Evolutionary conservation across 2,888 invertebrate genomes (phyloP).

Genomic region (Sclerodermus sp.): DNA sequence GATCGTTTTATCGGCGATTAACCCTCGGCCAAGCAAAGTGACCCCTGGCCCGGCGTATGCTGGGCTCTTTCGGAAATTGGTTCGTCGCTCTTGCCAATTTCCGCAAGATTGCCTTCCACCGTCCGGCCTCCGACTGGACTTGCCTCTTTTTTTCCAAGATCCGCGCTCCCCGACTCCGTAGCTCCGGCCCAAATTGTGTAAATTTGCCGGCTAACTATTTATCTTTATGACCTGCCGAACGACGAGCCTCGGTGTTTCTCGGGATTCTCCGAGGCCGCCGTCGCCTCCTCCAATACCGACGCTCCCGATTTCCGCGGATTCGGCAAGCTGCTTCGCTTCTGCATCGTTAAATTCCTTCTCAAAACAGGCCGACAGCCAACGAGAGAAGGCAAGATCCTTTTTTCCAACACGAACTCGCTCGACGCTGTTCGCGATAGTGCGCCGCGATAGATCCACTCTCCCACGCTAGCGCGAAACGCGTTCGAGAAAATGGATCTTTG

Average conservation of each 20-base stretch:
- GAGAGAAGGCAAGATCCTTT: too few relatives aligned
- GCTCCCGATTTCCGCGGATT: constrained; percentile 38
- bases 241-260: constrained; percentile 23
- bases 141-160: constrained; percentile 14
- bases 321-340: background rate
- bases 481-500: too few relatives aligned
- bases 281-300: constrained; percentile 9
- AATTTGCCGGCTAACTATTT: constrained; percentile 56
- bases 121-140: constrained; percentile 6
- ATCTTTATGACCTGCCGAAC: constrained; percentile 51
- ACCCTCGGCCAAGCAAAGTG: constrained; percentile 42
- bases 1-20: constrained; percentile 56
- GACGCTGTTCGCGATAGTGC: too few relatives aligned
- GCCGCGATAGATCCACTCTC: too few relatives aligned
- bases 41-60: constrained; percentile 50
- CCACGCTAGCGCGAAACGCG: too few relatives aligned
- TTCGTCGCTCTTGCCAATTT: constrained; percentile 52
- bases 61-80: constrained; percentile 50
- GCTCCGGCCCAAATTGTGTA: constrained; percentile 51
- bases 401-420: too few relatives aligned
- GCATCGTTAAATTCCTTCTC: background rate
- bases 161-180: constrained; percentile 19
- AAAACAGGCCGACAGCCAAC: too few relatives aligned
- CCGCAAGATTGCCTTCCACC: constrained; percentile 41
- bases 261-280: background rate